These are phyloP conservation scores for Ophioninae sp. DNA, from an alignment of 2,888 invertebrate species.

Conservation along the genomic window DNA sequence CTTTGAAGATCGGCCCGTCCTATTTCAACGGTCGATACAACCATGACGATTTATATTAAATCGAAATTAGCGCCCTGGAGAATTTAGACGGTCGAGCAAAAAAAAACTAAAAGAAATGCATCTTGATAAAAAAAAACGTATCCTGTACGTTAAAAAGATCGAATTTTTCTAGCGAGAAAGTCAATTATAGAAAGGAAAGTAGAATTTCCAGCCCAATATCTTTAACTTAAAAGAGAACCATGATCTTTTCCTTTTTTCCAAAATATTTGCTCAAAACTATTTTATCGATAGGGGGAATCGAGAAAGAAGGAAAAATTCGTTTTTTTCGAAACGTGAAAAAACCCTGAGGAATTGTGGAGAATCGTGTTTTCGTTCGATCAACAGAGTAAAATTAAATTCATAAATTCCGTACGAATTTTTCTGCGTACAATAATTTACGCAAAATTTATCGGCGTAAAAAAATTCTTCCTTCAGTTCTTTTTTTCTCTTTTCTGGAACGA, in stretches of 20 bases:
- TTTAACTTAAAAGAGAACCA: background rate
- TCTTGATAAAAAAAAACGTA: too few species aligned
- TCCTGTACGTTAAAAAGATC: background rate
- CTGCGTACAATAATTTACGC: background rate
- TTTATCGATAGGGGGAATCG: background rate
- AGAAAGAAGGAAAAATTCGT: background rate
- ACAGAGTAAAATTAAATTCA: background rate
- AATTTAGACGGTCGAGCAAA: background rate
- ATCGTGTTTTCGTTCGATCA: background rate
- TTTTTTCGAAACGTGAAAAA: background rate
- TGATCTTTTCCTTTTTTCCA: background rate
- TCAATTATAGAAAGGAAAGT: background rate
- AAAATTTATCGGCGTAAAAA: background rate
- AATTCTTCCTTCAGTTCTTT: background rate
- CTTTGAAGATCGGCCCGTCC: background rate
- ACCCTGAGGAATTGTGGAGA: background rate
- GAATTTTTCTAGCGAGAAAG: background rate
- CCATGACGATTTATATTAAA: constrained; percentile 74
- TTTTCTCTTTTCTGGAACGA: background rate
- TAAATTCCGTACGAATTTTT: background rate
- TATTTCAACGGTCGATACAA: constrained; percentile 13
- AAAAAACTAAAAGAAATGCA: background rate
- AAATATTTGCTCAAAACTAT: background rate
- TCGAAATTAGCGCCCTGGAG: constrained; percentile 57
- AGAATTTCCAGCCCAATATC: background rate